Conservation (phyloP, 2,888 invertebrate species). For the Apamea anceps region DNA sequence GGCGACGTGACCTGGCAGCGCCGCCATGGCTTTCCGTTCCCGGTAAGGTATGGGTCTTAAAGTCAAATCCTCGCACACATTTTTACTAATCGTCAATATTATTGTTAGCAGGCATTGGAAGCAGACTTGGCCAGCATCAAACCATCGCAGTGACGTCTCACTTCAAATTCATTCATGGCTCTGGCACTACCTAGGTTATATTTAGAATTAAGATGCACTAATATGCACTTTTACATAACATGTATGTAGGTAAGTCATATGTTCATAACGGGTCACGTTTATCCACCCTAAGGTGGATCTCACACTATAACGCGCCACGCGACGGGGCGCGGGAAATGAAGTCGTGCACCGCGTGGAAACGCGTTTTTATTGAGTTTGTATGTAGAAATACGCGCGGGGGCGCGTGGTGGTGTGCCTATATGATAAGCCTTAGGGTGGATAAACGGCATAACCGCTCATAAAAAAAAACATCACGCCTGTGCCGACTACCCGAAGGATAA, state of each 20-base stretch:
- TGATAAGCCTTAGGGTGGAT: not conserved
- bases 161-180: constrained; percentile 31
- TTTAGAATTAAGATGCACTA: constrained; percentile 25
- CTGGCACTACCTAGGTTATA: constrained; percentile 28
- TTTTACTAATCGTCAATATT: constrained; percentile 34
- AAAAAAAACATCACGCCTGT: not conserved
- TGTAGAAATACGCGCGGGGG: too few species aligned
- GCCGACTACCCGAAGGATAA: not conserved
- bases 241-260: constrained; percentile 2
- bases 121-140: constrained; percentile 67
- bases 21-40: not conserved
- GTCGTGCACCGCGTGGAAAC: too few species aligned
- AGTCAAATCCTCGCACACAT: not conserved
- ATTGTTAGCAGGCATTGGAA: constrained; percentile 69
- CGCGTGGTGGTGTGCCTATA: not conserved
- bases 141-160: constrained; percentile 37
- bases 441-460: not conserved
- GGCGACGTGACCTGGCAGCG: not conserved
- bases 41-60: not conserved
- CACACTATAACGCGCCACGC: not conserved
- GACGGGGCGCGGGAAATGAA: too few species aligned
- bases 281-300: not conserved
- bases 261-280: not conserved
- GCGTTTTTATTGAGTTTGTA: too few species aligned
- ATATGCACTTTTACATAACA: constrained; percentile 28